phyloP scores from a whole-genome alignment of 2,888 invertebrate genomes.

The Panorpa germanica region DNA sequence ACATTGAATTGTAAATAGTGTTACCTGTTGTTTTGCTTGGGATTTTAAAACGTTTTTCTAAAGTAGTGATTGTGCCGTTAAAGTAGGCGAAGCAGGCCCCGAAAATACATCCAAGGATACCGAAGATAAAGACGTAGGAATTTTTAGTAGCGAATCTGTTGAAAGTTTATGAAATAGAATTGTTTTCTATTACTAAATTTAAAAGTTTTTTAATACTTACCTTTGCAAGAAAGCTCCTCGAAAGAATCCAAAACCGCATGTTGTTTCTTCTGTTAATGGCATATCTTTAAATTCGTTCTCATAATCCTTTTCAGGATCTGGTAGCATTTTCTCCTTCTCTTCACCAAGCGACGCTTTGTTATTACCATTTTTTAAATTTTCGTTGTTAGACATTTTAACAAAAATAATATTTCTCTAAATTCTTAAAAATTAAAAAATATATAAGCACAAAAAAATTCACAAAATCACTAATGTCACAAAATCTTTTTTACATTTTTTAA shows the following conservation, averaged over 20 bases:
- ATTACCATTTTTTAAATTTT: too few relatives aligned
- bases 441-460: too few relatives aligned
- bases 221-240: conserved; percentile 29
- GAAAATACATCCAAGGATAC: conserved; percentile 36
- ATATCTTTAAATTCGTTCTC: conserved; percentile 22
- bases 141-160: conserved; percentile 33
- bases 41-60: conserved; percentile 33
- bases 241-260: conserved; percentile 33
- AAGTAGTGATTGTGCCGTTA: conserved; percentile 30
- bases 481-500: too few relatives aligned
- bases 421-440: too few relatives aligned
- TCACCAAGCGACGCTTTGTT: too few relatives aligned
- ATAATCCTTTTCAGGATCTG: conserved; percentile 14
- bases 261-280: conserved; percentile 30
- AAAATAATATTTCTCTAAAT: too few relatives aligned
- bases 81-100: conserved; percentile 35
- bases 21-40: conserved; percentile 30
- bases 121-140: conserved; percentile 33
- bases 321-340: too few relatives aligned
- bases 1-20: too few relatives aligned
- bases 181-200: not conserved
- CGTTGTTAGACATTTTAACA: too few relatives aligned
- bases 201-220: conserved; percentile 11
- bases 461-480: too few relatives aligned
- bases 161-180: not conserved